Evolutionary conservation across 2,113 vertebrate genomes (phyloP).

Genomic region (Xenus cinereus): DNA sequence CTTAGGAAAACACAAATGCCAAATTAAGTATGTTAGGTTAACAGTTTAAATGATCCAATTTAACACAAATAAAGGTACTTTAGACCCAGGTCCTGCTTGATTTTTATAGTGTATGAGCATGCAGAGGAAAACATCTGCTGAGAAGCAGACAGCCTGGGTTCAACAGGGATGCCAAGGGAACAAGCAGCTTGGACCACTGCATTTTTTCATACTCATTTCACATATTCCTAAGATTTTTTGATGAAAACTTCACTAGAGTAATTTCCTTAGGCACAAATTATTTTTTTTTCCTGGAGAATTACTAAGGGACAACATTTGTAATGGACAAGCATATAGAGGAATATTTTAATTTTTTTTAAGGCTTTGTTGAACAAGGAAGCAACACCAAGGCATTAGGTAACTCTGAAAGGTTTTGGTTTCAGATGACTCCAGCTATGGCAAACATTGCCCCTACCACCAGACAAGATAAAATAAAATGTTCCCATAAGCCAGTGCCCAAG

Average conservation of each 20-base stretch:
- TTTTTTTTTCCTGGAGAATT: neutral
- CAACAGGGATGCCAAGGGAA: neutral
- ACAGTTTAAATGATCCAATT: slow-evolving; percentile 9
- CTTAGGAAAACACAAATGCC: slow-evolving; percentile 14
- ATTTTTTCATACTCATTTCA: neutral
- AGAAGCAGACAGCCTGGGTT: neutral
- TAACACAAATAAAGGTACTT: neutral
- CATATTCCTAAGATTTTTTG: neutral
- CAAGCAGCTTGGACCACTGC: neutral
- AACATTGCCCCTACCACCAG: neutral
- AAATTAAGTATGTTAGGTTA: slow-evolving; percentile 9
- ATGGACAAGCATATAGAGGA: neutral
- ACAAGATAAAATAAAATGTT: neutral
- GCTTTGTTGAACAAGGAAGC: neutral
- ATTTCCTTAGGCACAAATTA: neutral
- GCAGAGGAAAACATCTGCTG: neutral
- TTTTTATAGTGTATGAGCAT: neutral
- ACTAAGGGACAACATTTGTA: neutral
- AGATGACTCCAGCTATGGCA: neutral
- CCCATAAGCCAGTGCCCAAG: neutral
- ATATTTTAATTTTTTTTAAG: neutral
- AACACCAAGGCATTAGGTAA: neutral
- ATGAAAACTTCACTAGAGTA: neutral
- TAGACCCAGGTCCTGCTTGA: neutral
- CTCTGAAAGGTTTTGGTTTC: neutral